Base-by-base conservation (phyloP, 2,113 vertebrate species). In the Nycticryphes semicollaris region DNA sequence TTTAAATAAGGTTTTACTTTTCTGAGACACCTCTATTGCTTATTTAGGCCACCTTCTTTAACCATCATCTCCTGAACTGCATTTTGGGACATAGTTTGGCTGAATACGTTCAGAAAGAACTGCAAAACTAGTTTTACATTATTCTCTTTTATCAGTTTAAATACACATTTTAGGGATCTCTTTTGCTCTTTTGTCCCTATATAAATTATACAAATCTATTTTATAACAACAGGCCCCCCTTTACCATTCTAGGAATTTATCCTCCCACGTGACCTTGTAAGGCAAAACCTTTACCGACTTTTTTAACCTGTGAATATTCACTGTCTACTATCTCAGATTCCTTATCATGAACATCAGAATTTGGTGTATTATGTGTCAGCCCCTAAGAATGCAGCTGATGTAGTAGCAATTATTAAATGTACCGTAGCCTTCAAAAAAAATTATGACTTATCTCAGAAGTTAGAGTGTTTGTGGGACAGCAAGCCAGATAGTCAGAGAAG, bases 71-170 rank as follows among this genome's bases (percentile, higher is more conserved):
- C 62, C 85, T 83, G 25, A 81, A 75, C 28, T 48, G 60, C 24
- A 57, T 45, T 81, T 81, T 22, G 24, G 93, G 30, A 82, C 9
- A 9, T 41, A 67, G 7, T 74, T 84, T 70, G 27, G 51, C 47
- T 47, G 19, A 87, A 70, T 60, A 41, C 47, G 2, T 60, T 64
- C 59, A 87, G 64, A 73, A 70, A 86, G 25, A 83, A 48, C 60
- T 51, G 66, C 0, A 0, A 84, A 41, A 56, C 13, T 51, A 56
- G 3, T 64, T 33, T 28, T 27, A 28, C 9, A 25, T 23, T 47
- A 2, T 72, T 77, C 79, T 69, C 10, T 79, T 91, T 60, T 53
- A 74, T 18, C n/a, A 27, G 10, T 82, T 57, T 77, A 67, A 87
- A 73, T 66, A 86, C 33, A 91, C 18, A 83, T 62, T 84, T 60